Evolutionary conservation across 2,797 vertebrate species (phyloP).

Genomic region (Vireo griseus): DNA sequence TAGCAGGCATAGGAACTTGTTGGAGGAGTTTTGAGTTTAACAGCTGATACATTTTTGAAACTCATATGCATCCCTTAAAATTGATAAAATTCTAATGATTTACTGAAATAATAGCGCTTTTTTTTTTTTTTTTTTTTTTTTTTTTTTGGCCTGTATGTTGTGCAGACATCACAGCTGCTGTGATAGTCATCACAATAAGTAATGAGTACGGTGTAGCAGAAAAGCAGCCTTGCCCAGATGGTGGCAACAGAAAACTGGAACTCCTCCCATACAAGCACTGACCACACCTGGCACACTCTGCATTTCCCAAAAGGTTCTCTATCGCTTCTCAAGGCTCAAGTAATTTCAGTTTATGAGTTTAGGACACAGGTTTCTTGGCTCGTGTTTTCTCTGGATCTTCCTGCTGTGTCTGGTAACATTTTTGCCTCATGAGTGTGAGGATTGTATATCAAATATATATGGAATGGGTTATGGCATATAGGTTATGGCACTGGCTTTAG

Average conservation of each 20-base stretch:
- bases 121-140: neutral
- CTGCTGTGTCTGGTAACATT: neutral
- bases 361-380: neutral
- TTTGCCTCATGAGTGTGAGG: neutral
- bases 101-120: neutral
- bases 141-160: neutral
- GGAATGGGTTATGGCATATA: neutral
- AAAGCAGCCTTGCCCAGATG: slow-evolving; percentile 12
- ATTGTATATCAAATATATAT: neutral
- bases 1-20: neutral
- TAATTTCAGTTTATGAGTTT: neutral
- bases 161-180: slow-evolving; percentile 12
- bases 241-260: neutral
- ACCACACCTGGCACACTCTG: neutral
- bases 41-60: slow-evolving; percentile 20
- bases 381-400: neutral
- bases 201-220: neutral
- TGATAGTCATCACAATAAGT: neutral
- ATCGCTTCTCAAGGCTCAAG: neutral
- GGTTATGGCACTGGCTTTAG: neutral
- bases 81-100: neutral
- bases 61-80: neutral
- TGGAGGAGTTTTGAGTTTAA: neutral
- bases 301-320: neutral
- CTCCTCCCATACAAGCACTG: neutral